Evolutionary conservation across 2,888 invertebrate species (phyloP), one percentile per base, ranked within the genome.

Genomic region (Timema cristinae): DNA sequence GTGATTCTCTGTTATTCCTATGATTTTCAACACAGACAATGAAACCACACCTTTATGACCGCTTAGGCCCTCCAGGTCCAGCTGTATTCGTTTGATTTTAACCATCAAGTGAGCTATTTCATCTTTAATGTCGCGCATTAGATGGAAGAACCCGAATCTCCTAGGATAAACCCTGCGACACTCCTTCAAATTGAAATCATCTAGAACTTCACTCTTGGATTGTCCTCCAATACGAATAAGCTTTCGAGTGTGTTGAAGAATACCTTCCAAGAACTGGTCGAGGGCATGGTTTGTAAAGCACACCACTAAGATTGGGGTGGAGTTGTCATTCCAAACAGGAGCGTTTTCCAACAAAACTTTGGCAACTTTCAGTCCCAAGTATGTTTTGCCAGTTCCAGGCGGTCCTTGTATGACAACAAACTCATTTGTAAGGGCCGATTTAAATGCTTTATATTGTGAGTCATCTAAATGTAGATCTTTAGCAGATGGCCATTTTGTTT

Each of bases 381-480:
- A 91, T 0, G 94, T 94, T 84, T 94, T 95, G 0, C 94, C 95
- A 0, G 94, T 94, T 1, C 95, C 95, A 0, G 95, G 94, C 0
- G 94, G 94, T 0, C 95, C 95, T 84, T 94, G 94, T 74, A 94
- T 91, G 0, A 94, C 85, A 0, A 88, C 88, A 75, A 94, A 88
- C 81, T 93, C 90, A 77, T 86, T 85, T 0, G 87, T 89, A 6
- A 94, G 78, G 0, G 92, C 91, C 51, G 87, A 85, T 76, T 86
- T 84, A 77, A 88, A 89, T 0, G 94, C 94, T 56, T 81, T 79
- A 73, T 85, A 81, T 82, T 95, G 94, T 0, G 89, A 87, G 8
- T 83, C 79, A 79, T 94, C 91, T 5, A 94, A 81, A 54, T 82
- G 82, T 56, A 89, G 79, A 4, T 79, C 76, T 47, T 81, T 77